phyloP scores from a whole-genome alignment of 2,888 invertebrate genomes.

The Entomobrya multifasciata region DNA sequence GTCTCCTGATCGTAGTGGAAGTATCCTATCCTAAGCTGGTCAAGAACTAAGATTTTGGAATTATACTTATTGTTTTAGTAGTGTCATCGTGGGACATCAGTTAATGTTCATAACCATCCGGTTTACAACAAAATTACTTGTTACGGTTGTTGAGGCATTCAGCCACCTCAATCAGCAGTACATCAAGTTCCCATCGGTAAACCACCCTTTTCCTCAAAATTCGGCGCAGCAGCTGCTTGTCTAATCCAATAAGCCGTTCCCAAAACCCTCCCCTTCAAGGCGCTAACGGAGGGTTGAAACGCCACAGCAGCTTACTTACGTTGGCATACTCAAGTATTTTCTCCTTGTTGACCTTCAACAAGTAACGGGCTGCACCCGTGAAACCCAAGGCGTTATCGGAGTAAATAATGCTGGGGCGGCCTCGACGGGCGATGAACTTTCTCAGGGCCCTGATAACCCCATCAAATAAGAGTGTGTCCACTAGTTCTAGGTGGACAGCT shows the following conservation, averaged over 20 bases:
- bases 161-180: not conserved
- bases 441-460: not conserved
- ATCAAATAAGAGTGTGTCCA: not conserved
- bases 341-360: conserved; percentile 20
- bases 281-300: conserved; percentile 77
- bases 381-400: not conserved
- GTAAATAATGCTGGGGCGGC: not conserved
- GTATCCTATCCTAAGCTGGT: too few species aligned
- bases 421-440: not conserved
- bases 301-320: conserved; percentile 76
- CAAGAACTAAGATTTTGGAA: too few species aligned
- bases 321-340: not conserved
- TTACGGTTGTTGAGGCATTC: not conserved
- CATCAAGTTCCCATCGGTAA: not conserved
- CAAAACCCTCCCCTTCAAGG: conserved; percentile 35
- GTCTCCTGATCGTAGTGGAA: too few species aligned
- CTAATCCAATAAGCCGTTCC: conserved; percentile 8
- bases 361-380: not conserved
- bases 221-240: not conserved
- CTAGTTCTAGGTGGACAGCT: conserved; percentile 74
- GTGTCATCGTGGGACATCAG: too few species aligned
- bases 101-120: too few species aligned
- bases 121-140: too few species aligned
- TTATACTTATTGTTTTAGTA: too few species aligned
- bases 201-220: not conserved